phyloP scores from a whole-genome alignment of 2,797 vertebrate genomes.

The Epinephelus coioides region DNA sequence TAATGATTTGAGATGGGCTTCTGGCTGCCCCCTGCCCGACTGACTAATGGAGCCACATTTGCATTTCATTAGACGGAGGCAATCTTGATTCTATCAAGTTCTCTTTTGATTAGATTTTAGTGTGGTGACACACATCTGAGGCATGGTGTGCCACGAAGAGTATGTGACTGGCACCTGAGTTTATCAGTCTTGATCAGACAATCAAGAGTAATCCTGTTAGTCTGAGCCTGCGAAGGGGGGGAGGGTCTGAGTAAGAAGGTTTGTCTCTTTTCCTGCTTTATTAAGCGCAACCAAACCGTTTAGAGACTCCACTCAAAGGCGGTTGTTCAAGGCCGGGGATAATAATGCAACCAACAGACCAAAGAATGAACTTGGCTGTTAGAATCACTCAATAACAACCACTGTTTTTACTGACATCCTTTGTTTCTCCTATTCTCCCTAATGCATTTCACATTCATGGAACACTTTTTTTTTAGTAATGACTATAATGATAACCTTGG shows the following conservation, averaged over 20 bases:
- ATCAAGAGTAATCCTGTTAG: conserved; percentile 82
- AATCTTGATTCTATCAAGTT: conserved; percentile 83
- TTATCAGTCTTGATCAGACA: conserved; percentile 82
- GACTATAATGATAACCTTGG: too few relatives aligned
- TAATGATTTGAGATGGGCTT: conserved; percentile 70
- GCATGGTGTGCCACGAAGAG: conserved; percentile 63
- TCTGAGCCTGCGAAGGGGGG: conserved; percentile 41
- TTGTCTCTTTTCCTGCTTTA: conserved; percentile 76
- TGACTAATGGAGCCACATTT: conserved; percentile 79
- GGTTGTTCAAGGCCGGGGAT: conserved; percentile 55
- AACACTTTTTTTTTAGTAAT: neutral
- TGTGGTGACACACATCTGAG: conserved; percentile 81
- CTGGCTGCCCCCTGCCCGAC: conserved; percentile 57
- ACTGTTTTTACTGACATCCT: conserved; percentile 2
- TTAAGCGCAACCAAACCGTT: conserved; percentile 74
- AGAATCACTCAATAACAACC: conserved; percentile 38
- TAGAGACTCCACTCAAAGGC: conserved; percentile 58
- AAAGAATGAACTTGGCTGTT: conserved; percentile 57
- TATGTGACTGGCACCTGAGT: conserved; percentile 81
- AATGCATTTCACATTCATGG: conserved; percentile 27
- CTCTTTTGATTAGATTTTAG: conserved; percentile 81
- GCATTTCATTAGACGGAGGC: conserved; percentile 82
- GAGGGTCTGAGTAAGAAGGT: conserved; percentile 48
- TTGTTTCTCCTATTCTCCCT: conserved; percentile 33
- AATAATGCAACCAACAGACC: conserved; percentile 67